Conservation (phyloP, 2,888 invertebrate species). For the Eupsilia transversa region DNA sequence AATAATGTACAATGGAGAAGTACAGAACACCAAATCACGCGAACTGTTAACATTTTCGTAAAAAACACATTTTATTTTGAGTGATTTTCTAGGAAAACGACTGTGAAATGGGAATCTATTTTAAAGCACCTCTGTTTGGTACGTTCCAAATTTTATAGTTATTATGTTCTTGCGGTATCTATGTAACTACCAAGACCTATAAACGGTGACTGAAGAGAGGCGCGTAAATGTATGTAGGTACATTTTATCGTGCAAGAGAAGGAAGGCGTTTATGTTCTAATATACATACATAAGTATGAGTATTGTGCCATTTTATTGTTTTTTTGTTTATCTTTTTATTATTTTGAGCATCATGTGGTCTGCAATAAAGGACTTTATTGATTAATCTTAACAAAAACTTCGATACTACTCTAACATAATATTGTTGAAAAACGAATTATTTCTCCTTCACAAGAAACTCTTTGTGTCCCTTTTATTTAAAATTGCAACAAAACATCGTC, state of each 20-base stretch:
- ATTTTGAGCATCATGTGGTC: too few relatives aligned
- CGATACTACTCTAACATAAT: background rate
- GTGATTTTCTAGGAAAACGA: background rate
- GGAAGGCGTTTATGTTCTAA: too few relatives aligned
- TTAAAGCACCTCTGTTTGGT: background rate
- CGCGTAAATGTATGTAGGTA: too few relatives aligned
- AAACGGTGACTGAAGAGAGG: too few relatives aligned
- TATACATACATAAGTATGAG: too few relatives aligned
- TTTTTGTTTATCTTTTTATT: too few relatives aligned
- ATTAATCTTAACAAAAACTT: background rate
- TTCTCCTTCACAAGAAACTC: background rate
- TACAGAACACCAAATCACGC: background rate
- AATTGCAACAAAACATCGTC: constrained; percentile 59
- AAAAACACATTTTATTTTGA: background rate
- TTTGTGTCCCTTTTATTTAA: constrained; percentile 61
- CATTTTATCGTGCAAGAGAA: too few relatives aligned
- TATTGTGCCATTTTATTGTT: too few relatives aligned
- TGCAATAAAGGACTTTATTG: too few relatives aligned
- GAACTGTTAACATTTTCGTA: background rate
- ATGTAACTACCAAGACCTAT: too few relatives aligned
- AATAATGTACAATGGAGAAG: background rate
- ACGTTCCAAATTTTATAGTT: background rate
- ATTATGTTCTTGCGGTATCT: background rate
- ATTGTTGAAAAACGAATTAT: background rate
- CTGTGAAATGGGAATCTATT: background rate